phyloP scores from a whole-genome alignment of 92 coral and sea anemone species.

The Phenganax marumi region DNA sequence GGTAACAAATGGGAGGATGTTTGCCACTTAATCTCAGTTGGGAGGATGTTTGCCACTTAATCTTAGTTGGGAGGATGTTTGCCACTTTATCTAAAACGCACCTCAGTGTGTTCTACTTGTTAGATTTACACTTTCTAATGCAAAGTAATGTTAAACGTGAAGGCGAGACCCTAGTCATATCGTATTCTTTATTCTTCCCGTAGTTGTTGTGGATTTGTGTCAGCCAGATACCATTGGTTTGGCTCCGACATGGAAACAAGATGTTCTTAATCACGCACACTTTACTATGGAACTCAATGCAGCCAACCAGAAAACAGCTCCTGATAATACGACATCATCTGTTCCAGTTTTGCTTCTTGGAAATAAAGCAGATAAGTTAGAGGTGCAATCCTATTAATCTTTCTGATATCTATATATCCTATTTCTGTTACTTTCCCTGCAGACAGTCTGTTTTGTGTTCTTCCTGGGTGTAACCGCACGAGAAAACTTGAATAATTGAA shows the following conservation, averaged over 20 bases:
- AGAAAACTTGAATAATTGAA: too few species aligned
- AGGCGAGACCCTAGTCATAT: too few species aligned
- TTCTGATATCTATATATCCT: not conserved
- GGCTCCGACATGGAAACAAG: slow-evolving; percentile 99
- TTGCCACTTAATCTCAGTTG: not conserved
- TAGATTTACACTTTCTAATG: too few species aligned
- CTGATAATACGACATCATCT: not conserved
- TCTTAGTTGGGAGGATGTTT: not conserved
- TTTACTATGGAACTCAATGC: slow-evolving; percentile 60
- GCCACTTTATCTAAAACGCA: too few species aligned
- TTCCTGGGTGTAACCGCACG: too few species aligned
- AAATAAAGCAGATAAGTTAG: slow-evolving; percentile 81
- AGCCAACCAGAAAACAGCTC: not conserved
- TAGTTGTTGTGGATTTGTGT: slow-evolving; percentile 96
- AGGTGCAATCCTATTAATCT: not conserved
- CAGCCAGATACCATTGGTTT: slow-evolving; percentile 87
- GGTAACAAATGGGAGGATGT: slow-evolving; percentile 53
- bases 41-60: not conserved
- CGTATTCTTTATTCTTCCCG: not conserved
- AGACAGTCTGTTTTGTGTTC: not conserved
- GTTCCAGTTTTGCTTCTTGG: slow-evolving; percentile 88
- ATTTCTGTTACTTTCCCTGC: not conserved
- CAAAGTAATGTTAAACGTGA: too few species aligned
- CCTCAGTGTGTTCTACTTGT: too few species aligned
- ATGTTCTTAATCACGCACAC: slow-evolving; percentile 85